phyloP scores from a whole-genome alignment of 64 coral and sea anemone genomes.

The Montipora foliosa region DNA sequence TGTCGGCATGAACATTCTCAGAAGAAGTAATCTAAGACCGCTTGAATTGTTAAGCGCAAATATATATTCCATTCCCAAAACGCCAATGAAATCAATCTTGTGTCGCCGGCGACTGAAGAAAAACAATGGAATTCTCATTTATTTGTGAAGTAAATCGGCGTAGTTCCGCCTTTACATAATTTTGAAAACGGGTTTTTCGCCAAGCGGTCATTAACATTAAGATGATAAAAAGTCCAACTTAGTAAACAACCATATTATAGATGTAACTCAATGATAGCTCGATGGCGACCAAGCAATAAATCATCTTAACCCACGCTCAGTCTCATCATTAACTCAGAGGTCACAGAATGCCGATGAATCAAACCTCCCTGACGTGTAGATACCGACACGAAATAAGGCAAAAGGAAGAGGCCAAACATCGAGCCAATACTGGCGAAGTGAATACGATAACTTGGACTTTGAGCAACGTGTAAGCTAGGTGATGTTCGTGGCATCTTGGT shows the following conservation, averaged over 20 bases:
- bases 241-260: not conserved
- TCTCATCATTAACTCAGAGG: conserved; percentile 34
- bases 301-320: conserved; percentile 17
- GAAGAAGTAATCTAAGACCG: conserved; percentile 39
- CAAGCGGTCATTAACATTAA: not conserved
- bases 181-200: not conserved
- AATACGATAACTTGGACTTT: not conserved
- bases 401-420: not conserved
- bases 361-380: not conserved
- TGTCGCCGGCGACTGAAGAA: not conserved
- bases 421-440: no score
- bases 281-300: conserved; percentile 47
- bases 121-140: not conserved
- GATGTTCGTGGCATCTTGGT: not conserved
- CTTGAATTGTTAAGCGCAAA: not conserved
- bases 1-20: conserved; percentile 20
- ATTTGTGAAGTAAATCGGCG: not conserved
- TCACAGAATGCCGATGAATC: conserved; percentile 13
- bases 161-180: not conserved
- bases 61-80: conserved; percentile 3
- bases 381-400: not conserved
- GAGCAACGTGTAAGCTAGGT: not conserved
- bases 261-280: conserved; percentile 6
- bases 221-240: conserved; percentile 12
- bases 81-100: conserved; percentile 11